Evolutionary conservation across 1,140 invertebrate genomes (phyloP).

Genomic region (Conopomorpha cramerella): DNA sequence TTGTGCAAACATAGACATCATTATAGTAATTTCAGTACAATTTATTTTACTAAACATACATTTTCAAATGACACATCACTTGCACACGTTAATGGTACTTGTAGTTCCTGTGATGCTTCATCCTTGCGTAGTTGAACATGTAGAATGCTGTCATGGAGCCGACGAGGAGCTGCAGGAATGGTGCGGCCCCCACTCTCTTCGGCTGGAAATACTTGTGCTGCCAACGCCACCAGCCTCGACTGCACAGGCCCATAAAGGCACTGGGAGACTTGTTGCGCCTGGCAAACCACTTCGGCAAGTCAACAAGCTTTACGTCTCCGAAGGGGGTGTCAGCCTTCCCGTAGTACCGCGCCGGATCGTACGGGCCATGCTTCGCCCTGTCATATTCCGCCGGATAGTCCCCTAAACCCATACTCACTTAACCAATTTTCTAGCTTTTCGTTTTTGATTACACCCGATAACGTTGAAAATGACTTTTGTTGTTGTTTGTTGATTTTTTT

Average conservation of each 20-base stretch:
- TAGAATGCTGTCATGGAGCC: neutral
- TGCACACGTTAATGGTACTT: slow-evolving; percentile 1
- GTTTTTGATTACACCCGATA: no score
- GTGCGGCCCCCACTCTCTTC: neutral
- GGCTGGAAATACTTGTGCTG: neutral
- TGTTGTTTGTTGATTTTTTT: no score
- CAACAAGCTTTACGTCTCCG: neutral
- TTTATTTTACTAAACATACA: no score
- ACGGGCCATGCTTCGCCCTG: neutral
- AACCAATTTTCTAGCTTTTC: no score
- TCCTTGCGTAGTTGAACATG: neutral
- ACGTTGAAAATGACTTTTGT: no score
- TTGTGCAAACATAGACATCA: no score
- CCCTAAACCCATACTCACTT: neutral
- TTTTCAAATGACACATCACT: no score
- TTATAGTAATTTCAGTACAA: no score
- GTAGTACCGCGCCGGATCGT: slow-evolving; percentile 1
- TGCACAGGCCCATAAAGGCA: neutral
- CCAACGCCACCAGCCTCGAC: neutral
- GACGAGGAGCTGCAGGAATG: neutral
- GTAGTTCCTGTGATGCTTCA: neutral
- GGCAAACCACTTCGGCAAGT: neutral
- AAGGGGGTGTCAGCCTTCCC: neutral
- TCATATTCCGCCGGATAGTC: slow-evolving; percentile 1
- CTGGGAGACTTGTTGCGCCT: neutral